Evolutionary conservation across 2,113 vertebrate species (phyloP), one percentile per base, ranked within the genome.

Genomic region (Trichechus manatus): DNA sequence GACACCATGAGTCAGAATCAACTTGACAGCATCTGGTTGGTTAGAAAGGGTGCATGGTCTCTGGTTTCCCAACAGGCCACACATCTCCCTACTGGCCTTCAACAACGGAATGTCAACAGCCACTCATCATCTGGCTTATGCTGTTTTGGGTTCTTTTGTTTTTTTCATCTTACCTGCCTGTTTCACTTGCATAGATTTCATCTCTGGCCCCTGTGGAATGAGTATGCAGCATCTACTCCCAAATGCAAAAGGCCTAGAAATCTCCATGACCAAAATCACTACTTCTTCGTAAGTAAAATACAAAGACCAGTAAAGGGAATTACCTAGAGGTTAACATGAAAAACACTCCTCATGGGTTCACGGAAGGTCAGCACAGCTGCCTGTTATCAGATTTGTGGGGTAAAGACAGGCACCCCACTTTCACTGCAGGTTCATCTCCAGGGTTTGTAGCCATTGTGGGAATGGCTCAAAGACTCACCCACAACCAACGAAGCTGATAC

Each of bases 41-140:
- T 11, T 56, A 4, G 11, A 56, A 3, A 13, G 15, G 53, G 53
- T 4, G 13, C 53, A 2, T 56, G 53, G 53, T 15, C 53, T 56
- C 53, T 56, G 53, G 53, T 11, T 19, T 25, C 5, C 23, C 15
- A 0, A 5, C 47, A 2, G 42, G n/a, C 82, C 77, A 50, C 6
- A 5, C 8, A 29, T 6, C 20, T 56, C 22, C 17, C 22, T 13
- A 22, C 0, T 4, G 23, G 5, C 39, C 50, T 31, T 3, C 33
- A 33, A 9, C 17, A 1, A 17, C 64, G 3, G 8, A 64, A 2
- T 39, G 47, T 1, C 75, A 75, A 5, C 0, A 2, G 64, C 42
- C 53, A 15, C 2, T 6, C 8, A 20, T 1, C 20, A 27, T 0
- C 6, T 4, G 1, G 14, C 2, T 7, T 3, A 44, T 2, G 1